Evolutionary conservation across 2,113 vertebrate species (phyloP).

Genomic region (Naja naja): DNA sequence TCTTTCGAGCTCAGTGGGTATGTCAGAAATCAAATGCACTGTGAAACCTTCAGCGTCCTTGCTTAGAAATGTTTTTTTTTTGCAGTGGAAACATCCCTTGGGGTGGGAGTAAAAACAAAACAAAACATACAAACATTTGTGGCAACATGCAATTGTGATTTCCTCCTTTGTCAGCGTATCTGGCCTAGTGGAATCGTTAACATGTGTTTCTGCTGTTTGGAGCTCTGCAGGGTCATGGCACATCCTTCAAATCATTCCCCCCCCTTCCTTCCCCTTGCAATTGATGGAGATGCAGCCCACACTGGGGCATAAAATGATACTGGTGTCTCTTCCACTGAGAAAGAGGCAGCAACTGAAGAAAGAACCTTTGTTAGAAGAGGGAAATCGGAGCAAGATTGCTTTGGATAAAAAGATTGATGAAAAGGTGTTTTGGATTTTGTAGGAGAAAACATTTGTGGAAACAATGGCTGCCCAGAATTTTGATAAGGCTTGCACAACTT

Average conservation of each 20-base stretch:
- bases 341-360: slow-evolving; percentile 32
- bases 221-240: slow-evolving; percentile 38
- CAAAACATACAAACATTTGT: background rate
- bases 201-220: slow-evolving; percentile 37
- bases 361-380: slow-evolving; percentile 54
- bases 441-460: slow-evolving; percentile 64
- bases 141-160: background rate
- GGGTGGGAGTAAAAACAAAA: slow-evolving; percentile 11
- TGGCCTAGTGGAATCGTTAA: slow-evolving; percentile 19
- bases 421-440: slow-evolving; percentile 60
- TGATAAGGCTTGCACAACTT: slow-evolving; percentile 65
- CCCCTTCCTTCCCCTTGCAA: slow-evolving; percentile 23
- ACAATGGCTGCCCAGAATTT: slow-evolving; percentile 67
- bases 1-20: slow-evolving; percentile 11
- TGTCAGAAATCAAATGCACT: slow-evolving; percentile 19
- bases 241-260: slow-evolving; percentile 51
- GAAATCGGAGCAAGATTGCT: slow-evolving; percentile 67
- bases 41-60: slow-evolving; percentile 9
- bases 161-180: background rate
- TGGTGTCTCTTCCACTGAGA: slow-evolving; percentile 54
- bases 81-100: background rate
- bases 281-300: slow-evolving; percentile 55
- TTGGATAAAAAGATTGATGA: slow-evolving; percentile 73
- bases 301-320: slow-evolving; percentile 65
- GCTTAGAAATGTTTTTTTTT: slow-evolving; percentile 20